Base-by-base conservation (phyloP, 2,888 invertebrate species). In the Diogma glabrata region DNA sequence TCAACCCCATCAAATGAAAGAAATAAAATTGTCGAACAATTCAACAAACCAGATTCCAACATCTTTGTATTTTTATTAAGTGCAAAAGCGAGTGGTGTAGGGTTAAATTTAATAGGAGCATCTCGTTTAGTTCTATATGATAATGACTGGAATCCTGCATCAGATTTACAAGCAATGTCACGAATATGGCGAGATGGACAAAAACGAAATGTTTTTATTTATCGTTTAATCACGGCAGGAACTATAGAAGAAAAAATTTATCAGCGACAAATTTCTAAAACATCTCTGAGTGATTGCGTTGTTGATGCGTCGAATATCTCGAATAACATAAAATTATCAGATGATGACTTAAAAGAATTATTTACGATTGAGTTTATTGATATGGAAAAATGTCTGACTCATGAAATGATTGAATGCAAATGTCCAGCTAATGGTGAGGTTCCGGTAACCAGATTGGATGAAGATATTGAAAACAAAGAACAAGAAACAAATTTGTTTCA, bases 101-200 rank as follows among this genome's bases (percentile, higher is more conserved):
- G 84, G 1, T 67, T 84, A 28, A 84, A 84, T 67, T 67, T 84
- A 57, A 72, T 76, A 49, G 83, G 81, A n/a, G 84, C 82, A 3
- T 81, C 81, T 3, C 70, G 81, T 5, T 56, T 84, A 30, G 67
- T 84, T 26, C 71, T 84, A 14, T 83, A 76, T 61, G 84, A 84
- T 63, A 77, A 79, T 30, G 84, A 84, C 65, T 84, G 84, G 84
- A 84, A 84, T 68, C 84, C 84, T 17, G 82, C 83, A 5, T 78
- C 76, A 52, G 84, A 84, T 67, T 66, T 77, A 33, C 75, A 75
- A 60, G 74, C 75, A 14, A 72, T 75, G 75, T 71, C 75, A 14
- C 68, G 84, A 49, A 77, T 83, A 40, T 84, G 83, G 83, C 66
- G 84, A 55, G 82, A 82, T 63, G 83, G 84, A 8, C 84, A 84